Evolutionary conservation across 2,797 vertebrate genomes (phyloP).

Genomic region (Mycteria americana): DNA sequence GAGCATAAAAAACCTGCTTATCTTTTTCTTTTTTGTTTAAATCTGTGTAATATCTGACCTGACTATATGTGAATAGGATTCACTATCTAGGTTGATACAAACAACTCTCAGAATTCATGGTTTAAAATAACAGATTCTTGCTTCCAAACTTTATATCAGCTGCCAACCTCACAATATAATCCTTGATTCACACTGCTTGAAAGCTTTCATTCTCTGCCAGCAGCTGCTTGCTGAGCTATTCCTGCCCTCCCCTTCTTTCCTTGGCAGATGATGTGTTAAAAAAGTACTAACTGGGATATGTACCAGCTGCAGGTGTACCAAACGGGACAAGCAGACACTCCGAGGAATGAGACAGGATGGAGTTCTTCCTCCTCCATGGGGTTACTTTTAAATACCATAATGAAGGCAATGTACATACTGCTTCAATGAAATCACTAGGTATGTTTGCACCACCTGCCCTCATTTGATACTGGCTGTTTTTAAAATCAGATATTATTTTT

Average conservation of each 20-base stretch:
- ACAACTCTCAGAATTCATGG: conserved; percentile 4
- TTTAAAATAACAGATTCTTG: conserved; percentile 45
- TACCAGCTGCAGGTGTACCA: conserved; percentile 58
- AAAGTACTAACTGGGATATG: conserved; percentile 46
- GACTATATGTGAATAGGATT: background rate
- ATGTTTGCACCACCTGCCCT: background rate
- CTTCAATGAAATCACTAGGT: background rate
- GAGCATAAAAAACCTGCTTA: background rate
- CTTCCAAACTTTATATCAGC: conserved; percentile 56
- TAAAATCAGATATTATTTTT: background rate
- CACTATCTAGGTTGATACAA: background rate
- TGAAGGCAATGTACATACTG: background rate
- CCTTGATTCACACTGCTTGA: conserved; percentile 56
- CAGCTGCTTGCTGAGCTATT: conserved; percentile 62
- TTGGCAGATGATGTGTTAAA: conserved; percentile 70
- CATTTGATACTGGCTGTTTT: background rate
- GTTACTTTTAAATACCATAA: conserved; percentile 18
- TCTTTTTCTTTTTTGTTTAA: background rate
- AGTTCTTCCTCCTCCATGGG: background rate
- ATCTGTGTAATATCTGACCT: background rate
- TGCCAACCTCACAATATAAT: conserved; percentile 58
- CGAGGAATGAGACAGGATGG: conserved; percentile 12
- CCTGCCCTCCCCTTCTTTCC: conserved; percentile 8
- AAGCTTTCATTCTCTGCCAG: conserved; percentile 67
- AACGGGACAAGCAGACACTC: conserved; percentile 46